Percentiles rank a stretch among this genome's conserved stretches.
Conservation (phyloP, 2,113 vertebrate species). For the Pithys albifrons region DNA sequence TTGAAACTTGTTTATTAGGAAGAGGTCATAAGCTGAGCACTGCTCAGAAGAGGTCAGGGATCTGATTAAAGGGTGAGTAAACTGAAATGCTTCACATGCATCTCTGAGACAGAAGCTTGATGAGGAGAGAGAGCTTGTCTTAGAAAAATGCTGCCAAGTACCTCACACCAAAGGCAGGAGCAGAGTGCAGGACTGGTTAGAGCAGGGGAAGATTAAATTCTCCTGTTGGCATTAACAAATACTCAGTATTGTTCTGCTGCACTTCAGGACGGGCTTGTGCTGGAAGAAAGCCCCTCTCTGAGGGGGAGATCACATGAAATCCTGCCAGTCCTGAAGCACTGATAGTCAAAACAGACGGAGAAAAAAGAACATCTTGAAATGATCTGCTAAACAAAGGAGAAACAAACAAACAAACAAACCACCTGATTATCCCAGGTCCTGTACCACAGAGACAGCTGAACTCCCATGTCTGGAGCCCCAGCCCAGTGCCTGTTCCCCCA, state of each 20-base stretch:
- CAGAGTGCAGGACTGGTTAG: background rate
- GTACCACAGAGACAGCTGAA: background rate
- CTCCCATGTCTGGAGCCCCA: background rate
- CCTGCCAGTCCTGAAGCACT: background rate
- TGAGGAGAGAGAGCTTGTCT: conserved; percentile 17
- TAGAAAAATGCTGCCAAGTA: background rate
- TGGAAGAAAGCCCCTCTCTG: background rate
- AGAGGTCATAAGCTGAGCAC: conserved; percentile 49
- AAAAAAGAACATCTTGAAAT: background rate
- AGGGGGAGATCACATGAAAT: background rate
- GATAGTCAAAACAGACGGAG: background rate
- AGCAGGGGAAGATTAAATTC: background rate
- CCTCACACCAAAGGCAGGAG: background rate
- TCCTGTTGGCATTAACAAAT: background rate
- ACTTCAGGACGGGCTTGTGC: background rate
- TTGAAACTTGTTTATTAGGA: conserved; percentile 62
- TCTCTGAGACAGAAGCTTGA: conserved; percentile 48
- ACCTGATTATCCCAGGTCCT: background rate
- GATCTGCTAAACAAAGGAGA: background rate
- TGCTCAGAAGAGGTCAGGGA: conserved; percentile 25
- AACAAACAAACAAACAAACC: too few species aligned
- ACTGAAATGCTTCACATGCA: conserved; percentile 34
- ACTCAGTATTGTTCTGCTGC: background rate
- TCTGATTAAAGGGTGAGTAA: conserved; percentile 58
- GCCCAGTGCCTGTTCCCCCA: background rate